Percentiles rank a stretch among this genome's conserved stretches.
Conservation (phyloP, 2,888 invertebrate genomes). For the Hyposoter dolosus region DNA sequence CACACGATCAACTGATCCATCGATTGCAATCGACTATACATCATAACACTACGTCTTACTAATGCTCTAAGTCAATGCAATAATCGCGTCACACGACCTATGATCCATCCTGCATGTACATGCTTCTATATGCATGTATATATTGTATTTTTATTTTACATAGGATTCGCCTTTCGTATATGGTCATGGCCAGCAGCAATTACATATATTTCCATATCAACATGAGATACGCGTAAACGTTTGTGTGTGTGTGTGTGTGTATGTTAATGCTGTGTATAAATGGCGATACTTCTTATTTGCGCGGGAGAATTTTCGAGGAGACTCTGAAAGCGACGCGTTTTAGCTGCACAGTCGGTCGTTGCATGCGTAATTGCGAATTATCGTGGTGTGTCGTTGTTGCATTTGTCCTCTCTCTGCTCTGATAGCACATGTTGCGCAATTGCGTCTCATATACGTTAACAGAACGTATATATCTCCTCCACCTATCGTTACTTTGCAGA, state of each 20-base stretch:
- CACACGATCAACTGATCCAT: slow-evolving; percentile 29
- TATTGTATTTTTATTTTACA: not conserved
- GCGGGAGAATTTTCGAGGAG: slow-evolving; percentile 38
- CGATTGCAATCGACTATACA: slow-evolving; percentile 25
- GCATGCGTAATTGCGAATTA: slow-evolving; percentile 79
- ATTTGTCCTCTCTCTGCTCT: slow-evolving; percentile 9
- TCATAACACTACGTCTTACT: slow-evolving; percentile 37
- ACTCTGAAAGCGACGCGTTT: slow-evolving; percentile 20
- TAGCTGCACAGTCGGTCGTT: slow-evolving; percentile 27
- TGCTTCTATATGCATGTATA: not conserved
- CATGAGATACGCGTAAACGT: not conserved
- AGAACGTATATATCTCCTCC: slow-evolving; percentile 10
- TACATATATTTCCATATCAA: not conserved
- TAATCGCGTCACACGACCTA: slow-evolving; percentile 59
- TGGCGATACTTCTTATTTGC: slow-evolving; percentile 18
- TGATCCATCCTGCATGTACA: slow-evolving; percentile 49
- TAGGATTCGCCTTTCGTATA: not conserved
- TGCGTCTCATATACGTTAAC: slow-evolving; percentile 35
- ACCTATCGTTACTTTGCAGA: slow-evolving; percentile 3
- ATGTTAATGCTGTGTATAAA: not conserved
- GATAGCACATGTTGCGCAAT: slow-evolving; percentile 64
- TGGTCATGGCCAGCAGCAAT: slow-evolving; percentile 21
- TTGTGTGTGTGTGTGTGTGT: not conserved
- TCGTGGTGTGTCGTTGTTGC: slow-evolving; percentile 63
- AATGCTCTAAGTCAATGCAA: slow-evolving; percentile 29